These are phyloP conservation scores for Drosophila birchii DNA, from an alignment of 2,888 invertebrate genomes.

Conservation along the genomic window DNA sequence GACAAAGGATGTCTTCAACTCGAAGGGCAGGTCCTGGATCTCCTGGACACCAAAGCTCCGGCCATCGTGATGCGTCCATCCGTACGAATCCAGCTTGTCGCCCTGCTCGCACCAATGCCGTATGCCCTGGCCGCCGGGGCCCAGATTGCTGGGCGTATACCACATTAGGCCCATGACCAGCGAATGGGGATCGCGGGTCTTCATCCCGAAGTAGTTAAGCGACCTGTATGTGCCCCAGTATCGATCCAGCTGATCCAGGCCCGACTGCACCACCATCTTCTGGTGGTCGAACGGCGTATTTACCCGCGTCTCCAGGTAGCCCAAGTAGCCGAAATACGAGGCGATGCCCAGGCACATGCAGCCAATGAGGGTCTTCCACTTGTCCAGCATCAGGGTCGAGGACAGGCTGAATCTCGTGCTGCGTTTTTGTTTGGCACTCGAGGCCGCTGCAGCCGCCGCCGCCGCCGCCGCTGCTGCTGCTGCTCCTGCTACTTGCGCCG, in stretches of 20 bases:
- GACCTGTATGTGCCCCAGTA: conserved; percentile 98
- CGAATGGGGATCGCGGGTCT: conserved; percentile 94
- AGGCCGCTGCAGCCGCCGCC: conserved; percentile 48
- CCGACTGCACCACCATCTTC: conserved; percentile 90
- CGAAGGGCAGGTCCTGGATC: conserved; percentile 92
- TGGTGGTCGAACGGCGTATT: conserved; percentile 93
- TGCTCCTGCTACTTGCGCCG: conserved; percentile 30
- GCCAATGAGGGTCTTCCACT: conserved; percentile 88
- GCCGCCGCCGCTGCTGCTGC: conserved; percentile 48
- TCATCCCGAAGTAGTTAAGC: conserved; percentile 95
- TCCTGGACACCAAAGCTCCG: conserved; percentile 95
- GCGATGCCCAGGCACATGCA: conserved; percentile 89
- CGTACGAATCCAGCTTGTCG: conserved; percentile 92
- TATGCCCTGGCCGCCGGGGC: conserved; percentile 90
- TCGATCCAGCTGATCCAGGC: conserved; percentile 89
- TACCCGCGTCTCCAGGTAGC: conserved; percentile 94
- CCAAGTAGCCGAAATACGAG: conserved; percentile 90
- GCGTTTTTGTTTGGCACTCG: conserved; percentile 35
- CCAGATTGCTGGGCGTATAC: conserved; percentile 91
- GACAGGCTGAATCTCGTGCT: conserved; percentile 50
- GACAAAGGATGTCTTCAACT: conserved; percentile 93
- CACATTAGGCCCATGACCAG: conserved; percentile 98
- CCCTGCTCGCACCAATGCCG: conserved; percentile 97
- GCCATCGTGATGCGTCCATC: conserved; percentile 98
- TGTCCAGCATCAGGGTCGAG: conserved; percentile 80